These are phyloP conservation scores for Dimorphilus gyrociliatus DNA, from an alignment of 2,888 invertebrate genomes.

Conservation along the genomic window DNA sequence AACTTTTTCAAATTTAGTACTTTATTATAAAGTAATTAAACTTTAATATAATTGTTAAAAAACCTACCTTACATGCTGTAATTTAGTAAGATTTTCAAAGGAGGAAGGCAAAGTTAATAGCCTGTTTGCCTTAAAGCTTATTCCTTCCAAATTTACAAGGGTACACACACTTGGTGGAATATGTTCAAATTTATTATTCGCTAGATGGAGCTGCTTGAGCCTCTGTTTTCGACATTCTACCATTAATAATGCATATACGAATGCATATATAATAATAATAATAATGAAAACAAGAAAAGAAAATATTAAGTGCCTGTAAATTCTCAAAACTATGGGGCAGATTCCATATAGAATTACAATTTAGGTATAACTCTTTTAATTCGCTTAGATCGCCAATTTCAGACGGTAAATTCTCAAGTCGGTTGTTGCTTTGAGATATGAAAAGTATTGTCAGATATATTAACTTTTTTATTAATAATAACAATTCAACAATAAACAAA, in stretches of 20 bases:
- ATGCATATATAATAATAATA: too few relatives aligned
- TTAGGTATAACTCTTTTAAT: conserved; percentile 22
- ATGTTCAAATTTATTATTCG: conserved; percentile 27
- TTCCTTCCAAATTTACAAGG: conserved; percentile 8
- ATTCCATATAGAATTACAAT: conserved; percentile 26
- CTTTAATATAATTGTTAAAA: too few relatives aligned
- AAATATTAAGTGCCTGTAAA: conserved; percentile 13
- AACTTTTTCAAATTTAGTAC: conserved; percentile 21
- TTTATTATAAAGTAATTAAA: too few relatives aligned
- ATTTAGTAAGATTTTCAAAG: conserved; percentile 21
- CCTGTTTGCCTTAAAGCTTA: conserved; percentile 15
- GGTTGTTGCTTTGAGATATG: too few relatives aligned
- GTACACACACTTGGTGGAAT: conserved; percentile 11
- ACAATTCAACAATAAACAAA: too few relatives aligned
- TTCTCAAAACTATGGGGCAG: conserved; percentile 23
- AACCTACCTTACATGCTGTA: too few relatives aligned
- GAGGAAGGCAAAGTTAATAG: conserved; percentile 22
- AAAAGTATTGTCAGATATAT: too few relatives aligned
- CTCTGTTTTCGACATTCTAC: too few relatives aligned
- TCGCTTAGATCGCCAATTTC: conserved; percentile 21
- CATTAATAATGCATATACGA: too few relatives aligned
- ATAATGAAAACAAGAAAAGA: too few relatives aligned
- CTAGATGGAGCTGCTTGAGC: conserved; percentile 19
- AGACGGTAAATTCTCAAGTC: conserved; percentile 25
- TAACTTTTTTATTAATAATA: too few relatives aligned